Base-by-base conservation (phyloP, 2,797 vertebrate genomes). In the Hemibagrus guttatus region DNA sequence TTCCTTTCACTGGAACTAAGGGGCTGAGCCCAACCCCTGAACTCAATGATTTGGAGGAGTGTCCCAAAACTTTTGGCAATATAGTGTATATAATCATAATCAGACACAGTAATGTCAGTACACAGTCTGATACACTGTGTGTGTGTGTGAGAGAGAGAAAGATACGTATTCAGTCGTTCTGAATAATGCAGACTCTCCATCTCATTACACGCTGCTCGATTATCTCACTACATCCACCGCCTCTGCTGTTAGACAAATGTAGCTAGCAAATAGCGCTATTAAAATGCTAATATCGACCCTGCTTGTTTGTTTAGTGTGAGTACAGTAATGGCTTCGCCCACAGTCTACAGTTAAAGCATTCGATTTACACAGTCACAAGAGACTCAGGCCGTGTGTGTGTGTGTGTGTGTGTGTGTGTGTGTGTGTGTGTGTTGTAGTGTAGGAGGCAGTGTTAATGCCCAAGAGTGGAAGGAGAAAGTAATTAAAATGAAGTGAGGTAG, bases 401-500 rank as follows among this genome's bases (percentile, higher is more conserved):
- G 58, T 86, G 88, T 88, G 84, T 87, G 56, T 68, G 71, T 76
- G 84, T 3, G 31, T 69, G 66, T 87, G 87, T 74, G 78, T 35
- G 76, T 61, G 74, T 66, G 88, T 85, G 81, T 81, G 72, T 80
- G 74, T 79, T 46, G 6, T 56, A 88, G 87, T 13, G 31, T 87
- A 82, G 84, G 89, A 84, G 86, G 84, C 89, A 86, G 89, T 88
- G 87, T 64, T 72, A 87, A 89, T 90, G 89, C 86, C 90, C 88
- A 87, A 35, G 64, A 85, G 78, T 84, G 63, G 49, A 82, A 52
- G 84, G 88, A 87, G 86, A 93, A 93, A 93, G 92, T 94, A 94
- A 95, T 95, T 94, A 95, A 95, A 95, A 93, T 63, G 84, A 89
- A 92, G 91, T 87, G 91, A 71, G 90, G 86, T 91, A 90, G 89